A percentile compares a stretch with the other conserved stretches of the same genome.
These are phyloP conservation scores for Ctenomys sociabilis DNA, from an alignment of 2,113 vertebrate genomes.

Conservation along the genomic window DNA sequence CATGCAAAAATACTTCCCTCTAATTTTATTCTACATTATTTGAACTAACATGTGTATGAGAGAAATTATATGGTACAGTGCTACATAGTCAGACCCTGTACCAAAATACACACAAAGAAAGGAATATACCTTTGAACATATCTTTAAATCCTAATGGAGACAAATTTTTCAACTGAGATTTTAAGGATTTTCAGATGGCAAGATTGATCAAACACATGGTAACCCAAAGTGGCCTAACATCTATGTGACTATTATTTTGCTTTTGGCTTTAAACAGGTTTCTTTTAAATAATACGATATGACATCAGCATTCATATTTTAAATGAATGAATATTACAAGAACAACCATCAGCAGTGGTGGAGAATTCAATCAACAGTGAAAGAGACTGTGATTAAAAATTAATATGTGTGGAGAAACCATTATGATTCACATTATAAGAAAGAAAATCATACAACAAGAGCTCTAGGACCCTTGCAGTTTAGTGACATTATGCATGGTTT, in stretches of 20 bases:
- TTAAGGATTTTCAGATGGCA: conserved; percentile 49
- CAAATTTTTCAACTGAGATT: conserved; percentile 36
- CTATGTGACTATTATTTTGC: conserved; percentile 74
- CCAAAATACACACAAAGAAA: neutral
- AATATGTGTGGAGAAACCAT: conserved; percentile 84
- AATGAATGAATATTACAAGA: conserved; percentile 85
- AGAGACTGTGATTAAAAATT: conserved; percentile 87
- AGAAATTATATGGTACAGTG: conserved; percentile 7
- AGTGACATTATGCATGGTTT: conserved; percentile 35
- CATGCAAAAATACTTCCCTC: neutral
- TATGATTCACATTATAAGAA: conserved; percentile 75
- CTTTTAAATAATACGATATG: conserved; percentile 84
- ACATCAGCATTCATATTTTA: conserved; percentile 83
- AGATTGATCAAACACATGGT: conserved; percentile 72
- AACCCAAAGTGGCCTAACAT: conserved; percentile 68
- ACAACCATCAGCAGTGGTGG: conserved; percentile 82
- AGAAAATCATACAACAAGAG: conserved; percentile 73
- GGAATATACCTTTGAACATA: conserved; percentile 11
- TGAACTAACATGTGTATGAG: neutral
- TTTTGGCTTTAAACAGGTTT: conserved; percentile 78
- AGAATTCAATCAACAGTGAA: conserved; percentile 83
- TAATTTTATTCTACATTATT: conserved; percentile 26
- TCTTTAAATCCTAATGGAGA: neutral
- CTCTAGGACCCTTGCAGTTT: conserved; percentile 59
- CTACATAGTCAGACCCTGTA: too few relatives aligned